A percentile compares a stretch with the other conserved stretches of the same genome.
These are phyloP conservation scores for Datnioides undecimradiatus DNA, from an alignment of 2,113 vertebrate species.

Conservation along the genomic window DNA sequence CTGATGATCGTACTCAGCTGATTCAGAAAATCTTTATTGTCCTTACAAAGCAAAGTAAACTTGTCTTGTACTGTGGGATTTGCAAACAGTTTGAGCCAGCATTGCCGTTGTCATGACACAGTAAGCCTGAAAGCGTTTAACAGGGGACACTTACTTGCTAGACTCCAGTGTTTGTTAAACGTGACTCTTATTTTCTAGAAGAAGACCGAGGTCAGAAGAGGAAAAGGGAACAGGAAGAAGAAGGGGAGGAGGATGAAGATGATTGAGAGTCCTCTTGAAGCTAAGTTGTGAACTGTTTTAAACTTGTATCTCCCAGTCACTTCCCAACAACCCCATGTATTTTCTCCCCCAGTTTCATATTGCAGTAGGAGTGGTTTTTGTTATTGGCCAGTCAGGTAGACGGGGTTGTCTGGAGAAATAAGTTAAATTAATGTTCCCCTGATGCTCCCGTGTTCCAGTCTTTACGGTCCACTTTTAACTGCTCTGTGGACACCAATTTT, in stretches of 20 bases:
- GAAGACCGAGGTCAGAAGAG: constrained; percentile 94
- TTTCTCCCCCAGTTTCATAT: constrained; percentile 85
- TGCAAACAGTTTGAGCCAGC: not conserved
- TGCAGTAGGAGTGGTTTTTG: constrained; percentile 90
- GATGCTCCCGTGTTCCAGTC: constrained; percentile 64
- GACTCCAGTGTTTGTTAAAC: not conserved
- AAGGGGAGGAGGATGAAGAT: constrained; percentile 94
- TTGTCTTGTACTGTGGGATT: not conserved
- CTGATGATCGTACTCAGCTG: not conserved
- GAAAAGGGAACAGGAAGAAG: constrained; percentile 96
- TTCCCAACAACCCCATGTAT: constrained; percentile 71
- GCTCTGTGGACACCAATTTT: constrained; percentile 79
- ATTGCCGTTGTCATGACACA: not conserved
- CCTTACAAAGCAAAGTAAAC: not conserved
- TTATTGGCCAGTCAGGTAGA: constrained; percentile 81
- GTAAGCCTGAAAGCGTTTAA: constrained; percentile 6
- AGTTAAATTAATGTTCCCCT: constrained; percentile 62
- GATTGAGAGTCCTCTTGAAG: constrained; percentile 83
- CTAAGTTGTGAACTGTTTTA: constrained; percentile 94
- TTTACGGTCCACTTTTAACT: constrained; percentile 77
- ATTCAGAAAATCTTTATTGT: constrained; percentile 33
- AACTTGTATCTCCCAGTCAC: constrained; percentile 85
- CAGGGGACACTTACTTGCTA: not conserved
- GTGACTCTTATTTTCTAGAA: constrained; percentile 74
- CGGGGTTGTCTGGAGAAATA: constrained; percentile 59